Evolutionary conservation across 2,113 vertebrate genomes (phyloP).

Genomic region (Phylloscopus trochiloides): DNA sequence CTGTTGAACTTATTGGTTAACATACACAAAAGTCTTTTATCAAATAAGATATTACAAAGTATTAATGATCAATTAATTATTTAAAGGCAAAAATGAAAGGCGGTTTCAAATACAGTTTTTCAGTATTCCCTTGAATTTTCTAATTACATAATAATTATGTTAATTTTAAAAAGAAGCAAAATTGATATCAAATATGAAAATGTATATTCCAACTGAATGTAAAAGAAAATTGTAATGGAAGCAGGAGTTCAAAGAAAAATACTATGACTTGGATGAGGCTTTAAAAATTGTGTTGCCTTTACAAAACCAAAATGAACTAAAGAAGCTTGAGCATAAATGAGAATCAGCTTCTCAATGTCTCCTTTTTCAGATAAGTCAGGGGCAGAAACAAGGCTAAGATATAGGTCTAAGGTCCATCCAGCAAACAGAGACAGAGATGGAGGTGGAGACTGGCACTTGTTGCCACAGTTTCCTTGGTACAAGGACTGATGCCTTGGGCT

Average conservation of each 20-base stretch:
- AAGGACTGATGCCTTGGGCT: background rate
- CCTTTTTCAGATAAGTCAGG: background rate
- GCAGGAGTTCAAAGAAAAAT: background rate
- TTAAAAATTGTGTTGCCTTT: background rate
- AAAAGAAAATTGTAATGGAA: background rate
- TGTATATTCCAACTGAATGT: background rate
- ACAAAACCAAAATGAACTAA: background rate
- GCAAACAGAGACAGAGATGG: background rate
- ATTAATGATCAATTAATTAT: background rate
- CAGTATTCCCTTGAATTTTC: background rate
- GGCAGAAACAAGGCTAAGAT: background rate
- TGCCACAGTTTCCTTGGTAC: accelerated
- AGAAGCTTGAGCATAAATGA: background rate
- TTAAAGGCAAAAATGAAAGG: background rate
- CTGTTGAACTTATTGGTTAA: background rate
- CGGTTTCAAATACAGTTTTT: background rate
- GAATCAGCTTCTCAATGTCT: background rate
- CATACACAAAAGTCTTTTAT: background rate
- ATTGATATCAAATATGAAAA: background rate
- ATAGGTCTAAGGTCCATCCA: background rate
- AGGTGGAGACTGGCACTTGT: accelerated
- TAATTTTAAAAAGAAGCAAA: background rate
- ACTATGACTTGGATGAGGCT: background rate
- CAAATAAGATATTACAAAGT: background rate
- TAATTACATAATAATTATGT: background rate